phyloP scores from a whole-genome alignment of 1,140 invertebrate genomes.

The Drosophila mayri region DNA sequence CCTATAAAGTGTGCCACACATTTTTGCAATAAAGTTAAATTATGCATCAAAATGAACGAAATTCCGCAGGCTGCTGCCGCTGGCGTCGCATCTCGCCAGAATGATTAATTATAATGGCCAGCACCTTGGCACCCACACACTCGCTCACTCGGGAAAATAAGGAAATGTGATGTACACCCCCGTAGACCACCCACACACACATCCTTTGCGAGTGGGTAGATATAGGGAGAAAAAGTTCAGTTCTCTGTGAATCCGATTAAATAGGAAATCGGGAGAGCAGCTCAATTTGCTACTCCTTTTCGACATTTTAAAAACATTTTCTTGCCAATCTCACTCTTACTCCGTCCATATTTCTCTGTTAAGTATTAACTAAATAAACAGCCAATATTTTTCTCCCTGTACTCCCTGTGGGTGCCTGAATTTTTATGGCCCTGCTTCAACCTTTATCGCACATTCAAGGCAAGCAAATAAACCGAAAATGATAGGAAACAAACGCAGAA shows the following conservation, averaged over 20 bases:
- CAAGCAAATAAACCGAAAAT: constrained; percentile 60
- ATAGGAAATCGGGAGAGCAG: background rate
- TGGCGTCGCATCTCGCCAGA: constrained; percentile 25
- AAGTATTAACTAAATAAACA: background rate
- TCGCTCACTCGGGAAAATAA: constrained; percentile 2
- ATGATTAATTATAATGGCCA: constrained; percentile 72
- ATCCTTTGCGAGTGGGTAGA: constrained; percentile 1
- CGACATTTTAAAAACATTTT: too few relatives aligned
- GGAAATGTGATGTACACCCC: constrained; percentile 29
- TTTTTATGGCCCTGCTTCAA: constrained; percentile 35
- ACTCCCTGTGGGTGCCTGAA: constrained; percentile 4
- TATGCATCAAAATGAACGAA: constrained; percentile 66
- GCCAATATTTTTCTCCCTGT: background rate
- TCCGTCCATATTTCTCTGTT: too few relatives aligned
- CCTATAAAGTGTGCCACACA: constrained; percentile 59
- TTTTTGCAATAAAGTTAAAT: constrained; percentile 72
- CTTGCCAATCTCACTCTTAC: too few relatives aligned
- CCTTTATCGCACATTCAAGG: constrained; percentile 43
- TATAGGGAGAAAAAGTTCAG: background rate
- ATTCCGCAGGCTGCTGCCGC: constrained; percentile 57
- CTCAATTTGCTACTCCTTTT: too few relatives aligned
- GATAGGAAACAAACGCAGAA: constrained; percentile 3
- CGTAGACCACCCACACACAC: background rate
- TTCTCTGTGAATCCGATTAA: background rate
- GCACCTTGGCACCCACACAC: constrained; percentile 38